Conservation (phyloP, 1,140 invertebrate genomes). For the Trachymyrmex cornetzi region DNA sequence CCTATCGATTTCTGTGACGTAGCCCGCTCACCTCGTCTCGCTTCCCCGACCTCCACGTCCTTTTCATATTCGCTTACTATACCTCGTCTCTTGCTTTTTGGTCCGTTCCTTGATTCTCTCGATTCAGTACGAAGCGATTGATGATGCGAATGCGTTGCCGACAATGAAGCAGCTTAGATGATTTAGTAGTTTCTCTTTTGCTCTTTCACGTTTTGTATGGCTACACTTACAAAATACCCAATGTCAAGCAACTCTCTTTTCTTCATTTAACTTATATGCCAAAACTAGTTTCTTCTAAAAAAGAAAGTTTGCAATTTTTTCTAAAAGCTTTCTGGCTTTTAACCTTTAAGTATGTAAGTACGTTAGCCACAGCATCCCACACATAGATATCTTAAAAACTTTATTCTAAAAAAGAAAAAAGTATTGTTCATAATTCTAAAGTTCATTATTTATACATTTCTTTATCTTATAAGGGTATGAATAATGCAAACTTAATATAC, state of each 20-base stretch:
- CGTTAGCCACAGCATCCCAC: too few relatives aligned
- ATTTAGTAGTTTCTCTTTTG: not conserved
- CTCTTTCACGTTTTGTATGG: not conserved
- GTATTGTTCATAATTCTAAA: too few relatives aligned
- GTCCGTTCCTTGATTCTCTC: not conserved
- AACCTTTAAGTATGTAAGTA: not conserved
- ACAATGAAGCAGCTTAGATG: not conserved
- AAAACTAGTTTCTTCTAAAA: not conserved
- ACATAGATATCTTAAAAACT: too few relatives aligned
- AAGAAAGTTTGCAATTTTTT: not conserved
- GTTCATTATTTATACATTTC: too few relatives aligned
- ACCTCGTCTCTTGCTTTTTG: not conserved
- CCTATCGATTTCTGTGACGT: conserved; percentile 72
- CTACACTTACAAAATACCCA: not conserved
- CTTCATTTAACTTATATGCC: not conserved
- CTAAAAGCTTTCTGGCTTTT: too few relatives aligned
- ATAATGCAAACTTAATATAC: too few relatives aligned
- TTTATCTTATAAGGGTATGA: too few relatives aligned
- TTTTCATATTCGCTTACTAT: not conserved
- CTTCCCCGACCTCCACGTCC: not conserved
- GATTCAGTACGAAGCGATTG: not conserved
- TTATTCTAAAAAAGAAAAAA: too few relatives aligned
- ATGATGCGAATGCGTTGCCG: not conserved
- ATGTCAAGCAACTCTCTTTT: not conserved
- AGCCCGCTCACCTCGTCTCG: conserved; percentile 17